These are phyloP conservation scores for Nothocercus julius DNA, from an alignment of 2,113 vertebrate genomes.

Conservation along the genomic window DNA sequence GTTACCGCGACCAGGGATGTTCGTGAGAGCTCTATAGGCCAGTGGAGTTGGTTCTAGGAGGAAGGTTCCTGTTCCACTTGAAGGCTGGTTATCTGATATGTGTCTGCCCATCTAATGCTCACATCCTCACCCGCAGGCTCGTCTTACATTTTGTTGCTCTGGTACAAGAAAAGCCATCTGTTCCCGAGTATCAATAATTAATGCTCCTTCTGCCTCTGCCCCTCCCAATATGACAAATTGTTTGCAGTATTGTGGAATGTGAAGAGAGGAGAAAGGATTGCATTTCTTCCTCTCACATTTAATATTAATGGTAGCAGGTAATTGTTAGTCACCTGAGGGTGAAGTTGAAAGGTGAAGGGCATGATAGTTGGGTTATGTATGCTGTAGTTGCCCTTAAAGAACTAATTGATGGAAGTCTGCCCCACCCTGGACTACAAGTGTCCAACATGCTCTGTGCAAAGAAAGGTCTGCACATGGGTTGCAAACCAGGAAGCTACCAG, in stretches of 20 bases:
- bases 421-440: background rate
- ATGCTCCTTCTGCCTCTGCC: constrained; percentile 37
- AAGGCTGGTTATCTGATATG: constrained; percentile 19
- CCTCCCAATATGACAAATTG: constrained; percentile 66
- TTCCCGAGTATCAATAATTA: constrained; percentile 65
- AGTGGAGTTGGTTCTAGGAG: background rate
- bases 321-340: constrained; percentile 61
- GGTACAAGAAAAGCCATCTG: constrained; percentile 68
- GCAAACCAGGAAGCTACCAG: background rate
- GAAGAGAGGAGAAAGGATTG: constrained; percentile 57
- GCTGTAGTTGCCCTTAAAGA: background rate
- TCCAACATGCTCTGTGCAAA: background rate
- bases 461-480: background rate
- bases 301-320: constrained; percentile 69
- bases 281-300: constrained; percentile 59
- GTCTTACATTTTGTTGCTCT: constrained; percentile 43
- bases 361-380: background rate
- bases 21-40: background rate
- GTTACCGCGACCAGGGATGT: background rate
- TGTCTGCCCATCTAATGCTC: constrained; percentile 41
- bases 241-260: constrained; percentile 63
- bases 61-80: constrained; percentile 33
- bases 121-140: constrained; percentile 34
- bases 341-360: constrained; percentile 59
- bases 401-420: background rate